Base-by-base conservation (phyloP, 2,888 invertebrate genomes). In the Hydriomena furcata region DNA sequence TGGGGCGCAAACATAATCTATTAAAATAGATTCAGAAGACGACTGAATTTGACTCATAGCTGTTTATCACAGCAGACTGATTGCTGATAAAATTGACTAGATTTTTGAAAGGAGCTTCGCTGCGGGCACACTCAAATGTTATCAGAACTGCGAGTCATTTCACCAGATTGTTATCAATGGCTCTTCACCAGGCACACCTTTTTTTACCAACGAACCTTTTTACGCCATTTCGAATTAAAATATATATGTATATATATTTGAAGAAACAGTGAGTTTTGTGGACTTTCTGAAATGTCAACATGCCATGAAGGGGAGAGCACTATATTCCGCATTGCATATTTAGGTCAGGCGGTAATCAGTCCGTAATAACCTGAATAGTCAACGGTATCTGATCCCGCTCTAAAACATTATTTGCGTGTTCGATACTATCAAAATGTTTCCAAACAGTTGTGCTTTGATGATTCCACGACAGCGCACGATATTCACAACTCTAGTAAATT, bases 331-430 rank as follows among this genome's bases (percentile, higher is more conserved):
- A 51, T 55, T 48, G 65, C 54, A 62, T 68, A 73, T 76, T 70
- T 72, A 72, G 82, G 83, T 81, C 82, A 83, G 62, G 63, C 60
- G 70, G 79, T 75, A 83, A 83, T 84, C 77, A 76, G 68, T 62
- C 66, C 67, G 71, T 74, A 76, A 77, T 79, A 78, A 77, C 68
- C 69, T 68, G 71, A 79, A 78, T 77, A 66, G 81, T 73, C 73
- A 66, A 76, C 67, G 61, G 24, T 10, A 24, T 70, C 71, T 69
- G 78, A 76, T 65, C 67, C 64, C 53, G 55, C 61, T 49, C 50
- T 58, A 54, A 60, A 66, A 63, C 47, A 54, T 63, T 63, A 58
- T 64, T 66, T 56, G 65, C 69, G 65, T 68, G 68, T 56, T 52
- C 31, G 61, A 66, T 65, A 49, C 40, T 52, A 71, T 67, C 58